Conservation (phyloP, 2,113 vertebrate species). For the Oryzias woworae region DNA sequence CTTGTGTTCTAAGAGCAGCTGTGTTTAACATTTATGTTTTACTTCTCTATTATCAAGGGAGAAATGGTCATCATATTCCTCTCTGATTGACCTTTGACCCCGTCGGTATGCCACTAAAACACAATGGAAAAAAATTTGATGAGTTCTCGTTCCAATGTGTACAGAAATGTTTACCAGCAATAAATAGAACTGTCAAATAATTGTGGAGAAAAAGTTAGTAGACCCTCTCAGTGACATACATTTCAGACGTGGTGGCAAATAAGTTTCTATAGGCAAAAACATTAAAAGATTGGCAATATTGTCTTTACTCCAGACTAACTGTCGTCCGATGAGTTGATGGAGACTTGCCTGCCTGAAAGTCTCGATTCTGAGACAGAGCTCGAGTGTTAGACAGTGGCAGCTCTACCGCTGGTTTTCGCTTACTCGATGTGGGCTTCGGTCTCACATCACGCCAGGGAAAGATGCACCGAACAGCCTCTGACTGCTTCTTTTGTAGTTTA, state of each 20-base stretch:
- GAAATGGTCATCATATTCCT: conserved; percentile 56
- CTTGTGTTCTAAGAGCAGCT: too few species aligned
- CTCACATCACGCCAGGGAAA: too few species aligned
- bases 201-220: background rate
- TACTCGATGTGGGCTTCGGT: too few species aligned
- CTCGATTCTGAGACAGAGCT: too few species aligned
- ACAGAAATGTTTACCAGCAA: background rate
- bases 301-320: too few species aligned
- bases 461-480: too few species aligned
- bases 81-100: conserved; percentile 40
- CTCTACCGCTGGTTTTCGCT: too few species aligned
- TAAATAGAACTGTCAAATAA: too few species aligned
- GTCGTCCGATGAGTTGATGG: background rate
- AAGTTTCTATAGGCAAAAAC: background rate
- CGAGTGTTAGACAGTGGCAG: too few species aligned
- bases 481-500: background rate
- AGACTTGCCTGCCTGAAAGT: too few species aligned
- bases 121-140: background rate
- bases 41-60: conserved; percentile 58
- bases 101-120: conserved; percentile 52
- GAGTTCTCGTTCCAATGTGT: background rate
- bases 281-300: background rate
- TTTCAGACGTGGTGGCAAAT: too few species aligned
- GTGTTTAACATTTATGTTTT: conserved; percentile 5
- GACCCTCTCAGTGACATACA: background rate